A percentile compares a stretch with the other conserved stretches of the same genome.
Evolutionary conservation across 2,797 vertebrate species (phyloP).

Genomic region (Melanotaenia nigrans): DNA sequence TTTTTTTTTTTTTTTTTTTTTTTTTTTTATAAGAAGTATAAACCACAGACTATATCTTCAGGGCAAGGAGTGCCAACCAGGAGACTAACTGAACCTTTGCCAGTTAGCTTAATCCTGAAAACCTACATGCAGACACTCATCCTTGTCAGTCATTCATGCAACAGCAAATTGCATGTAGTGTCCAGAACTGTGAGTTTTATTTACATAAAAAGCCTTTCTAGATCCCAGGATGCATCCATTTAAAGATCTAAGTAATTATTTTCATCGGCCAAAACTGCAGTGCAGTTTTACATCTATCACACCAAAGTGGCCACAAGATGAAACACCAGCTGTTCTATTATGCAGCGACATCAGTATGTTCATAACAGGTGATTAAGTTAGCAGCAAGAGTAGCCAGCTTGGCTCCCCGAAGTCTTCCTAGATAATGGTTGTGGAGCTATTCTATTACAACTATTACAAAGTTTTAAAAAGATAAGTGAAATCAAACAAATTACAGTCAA

Average conservation of each 20-base stretch:
- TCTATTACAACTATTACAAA: no score
- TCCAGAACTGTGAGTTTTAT: conserved; percentile 37
- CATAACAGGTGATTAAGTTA: not conserved
- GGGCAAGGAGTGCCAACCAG: conserved; percentile 61
- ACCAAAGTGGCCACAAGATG: not conserved
- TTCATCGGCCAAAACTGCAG: conserved; percentile 2
- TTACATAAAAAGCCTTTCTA: conserved; percentile 1
- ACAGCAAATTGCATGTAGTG: conserved; percentile 17
- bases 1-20: conserved; percentile 35
- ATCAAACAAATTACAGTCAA: not conserved
- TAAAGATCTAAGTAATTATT: conserved; percentile 1
- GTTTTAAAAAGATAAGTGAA: not conserved
- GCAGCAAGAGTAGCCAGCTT: not conserved
- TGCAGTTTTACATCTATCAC: not conserved
- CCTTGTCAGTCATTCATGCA: conserved; percentile 35
- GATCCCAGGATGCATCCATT: conserved; percentile 17
- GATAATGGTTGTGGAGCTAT: not conserved
- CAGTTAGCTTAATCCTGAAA: conserved; percentile 30
- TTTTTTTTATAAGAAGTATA: conserved; percentile 23
- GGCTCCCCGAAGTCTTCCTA: not conserved
- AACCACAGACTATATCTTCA: conserved; percentile 41
- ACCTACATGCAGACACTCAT: conserved; percentile 38
- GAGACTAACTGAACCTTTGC: conserved; percentile 55
- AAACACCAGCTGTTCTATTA: not conserved
- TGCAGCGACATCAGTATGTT: no score